Percentiles rank a stretch among this genome's conserved stretches.
These are phyloP conservation scores for Euzophera pinguis DNA, from an alignment of 2,888 invertebrate species.

Conservation along the genomic window DNA sequence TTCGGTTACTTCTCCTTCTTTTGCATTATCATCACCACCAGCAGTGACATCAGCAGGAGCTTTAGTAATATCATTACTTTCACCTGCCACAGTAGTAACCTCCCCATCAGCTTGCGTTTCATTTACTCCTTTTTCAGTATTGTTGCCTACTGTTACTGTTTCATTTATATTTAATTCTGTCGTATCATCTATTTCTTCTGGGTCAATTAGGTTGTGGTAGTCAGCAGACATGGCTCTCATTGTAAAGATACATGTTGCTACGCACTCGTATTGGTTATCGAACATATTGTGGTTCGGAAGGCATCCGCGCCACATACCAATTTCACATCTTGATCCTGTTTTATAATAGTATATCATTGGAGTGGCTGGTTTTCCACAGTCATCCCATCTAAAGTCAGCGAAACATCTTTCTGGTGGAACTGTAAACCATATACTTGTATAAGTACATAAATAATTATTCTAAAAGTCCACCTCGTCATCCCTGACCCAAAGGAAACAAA, in stretches of 20 bases:
- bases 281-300: conserved; percentile 67
- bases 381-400: conserved; percentile 53
- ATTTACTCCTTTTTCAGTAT: not conserved
- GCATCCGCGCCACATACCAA: conserved; percentile 65
- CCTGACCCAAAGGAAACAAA: no score
- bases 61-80: not conserved
- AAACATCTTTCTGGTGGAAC: conserved; percentile 57
- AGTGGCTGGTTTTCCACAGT: conserved; percentile 51
- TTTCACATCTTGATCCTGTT: conserved; percentile 64
- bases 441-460: no score
- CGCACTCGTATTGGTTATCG: conserved; percentile 58
- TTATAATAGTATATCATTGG: conserved; percentile 65
- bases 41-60: not conserved
- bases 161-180: not conserved
- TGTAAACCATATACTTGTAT: no score
- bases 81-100: not conserved
- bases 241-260: conserved; percentile 54
- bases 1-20: no score
- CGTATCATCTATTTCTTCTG: not conserved
- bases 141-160: not conserved
- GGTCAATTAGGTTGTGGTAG: conserved; percentile 28
- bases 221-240: conserved; percentile 35
- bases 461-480: no score
- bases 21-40: no score
- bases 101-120: not conserved